Conservation (phyloP, 2,888 invertebrate species). For the Caenorhabditis sp. region DNA sequence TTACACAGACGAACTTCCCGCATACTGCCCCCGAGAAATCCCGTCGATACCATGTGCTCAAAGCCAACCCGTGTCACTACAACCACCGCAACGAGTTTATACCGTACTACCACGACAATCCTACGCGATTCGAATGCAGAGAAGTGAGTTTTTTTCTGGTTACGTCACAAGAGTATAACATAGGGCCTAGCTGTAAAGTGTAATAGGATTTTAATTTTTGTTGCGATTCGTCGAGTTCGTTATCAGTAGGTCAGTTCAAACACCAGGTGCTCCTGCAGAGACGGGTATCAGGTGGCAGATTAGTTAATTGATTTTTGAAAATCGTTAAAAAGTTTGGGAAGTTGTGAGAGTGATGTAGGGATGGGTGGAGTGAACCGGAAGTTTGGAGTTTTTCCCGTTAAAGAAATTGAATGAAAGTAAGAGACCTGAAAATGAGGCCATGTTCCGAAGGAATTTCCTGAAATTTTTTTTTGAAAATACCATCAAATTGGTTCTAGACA, state of each 20-base stretch:
- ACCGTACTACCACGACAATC: slow-evolving; percentile 46
- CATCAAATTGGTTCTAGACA: no score
- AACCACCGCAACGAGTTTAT: slow-evolving; percentile 23
- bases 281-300: slow-evolving; percentile 2
- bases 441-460: no score
- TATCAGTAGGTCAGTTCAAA: slow-evolving; percentile 34
- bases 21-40: slow-evolving; percentile 38
- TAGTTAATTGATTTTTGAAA: slow-evolving; percentile 9
- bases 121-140: slow-evolving; percentile 40
- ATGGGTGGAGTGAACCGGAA: no score
- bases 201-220: slow-evolving; percentile 34
- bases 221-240: slow-evolving; percentile 6
- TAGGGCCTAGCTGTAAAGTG: neutral
- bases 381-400: no score
- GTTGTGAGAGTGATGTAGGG: neutral
- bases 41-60: slow-evolving; percentile 26
- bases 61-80: neutral
- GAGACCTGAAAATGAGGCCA: no score
- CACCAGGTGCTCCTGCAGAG: neutral
- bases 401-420: no score
- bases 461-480: no score
- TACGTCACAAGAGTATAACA: neutral
- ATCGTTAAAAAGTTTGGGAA: neutral
- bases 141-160: slow-evolving; percentile 28
- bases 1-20: slow-evolving; percentile 43